phyloP scores from a whole-genome alignment of 2,113 vertebrate species.

The Falco punctatus region DNA sequence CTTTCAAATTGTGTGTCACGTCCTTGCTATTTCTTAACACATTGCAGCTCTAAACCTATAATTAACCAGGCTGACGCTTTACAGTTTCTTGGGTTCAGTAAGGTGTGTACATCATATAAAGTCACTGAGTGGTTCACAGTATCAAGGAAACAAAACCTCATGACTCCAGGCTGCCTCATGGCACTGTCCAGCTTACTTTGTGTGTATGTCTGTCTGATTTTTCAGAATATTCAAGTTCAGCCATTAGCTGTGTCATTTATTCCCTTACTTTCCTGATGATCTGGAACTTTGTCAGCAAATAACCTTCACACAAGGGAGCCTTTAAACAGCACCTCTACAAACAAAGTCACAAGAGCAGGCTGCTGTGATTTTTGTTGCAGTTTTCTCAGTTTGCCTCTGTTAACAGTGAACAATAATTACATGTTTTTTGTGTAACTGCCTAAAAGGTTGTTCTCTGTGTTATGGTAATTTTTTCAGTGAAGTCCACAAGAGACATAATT shows the following conservation, averaged over 20 bases:
- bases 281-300: neutral
- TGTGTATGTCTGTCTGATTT: neutral
- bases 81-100: neutral
- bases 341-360: neutral
- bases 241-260: neutral
- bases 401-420: neutral
- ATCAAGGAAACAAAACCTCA: neutral
- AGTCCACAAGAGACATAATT: conserved; percentile 21
- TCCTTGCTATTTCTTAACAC: neutral
- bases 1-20: neutral
- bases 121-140: neutral
- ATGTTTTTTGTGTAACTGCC: neutral
- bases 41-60: neutral
- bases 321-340: neutral
- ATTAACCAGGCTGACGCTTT: neutral
- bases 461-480: neutral
- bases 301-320: neutral
- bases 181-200: neutral
- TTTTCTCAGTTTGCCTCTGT: neutral
- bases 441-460: neutral
- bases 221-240: neutral
- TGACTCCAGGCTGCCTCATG: neutral
- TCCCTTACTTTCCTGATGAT: neutral
- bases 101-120: neutral
- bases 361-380: neutral